phyloP scores from a whole-genome alignment of 1,140 invertebrate species.

The Phocides pigmalion region DNA sequence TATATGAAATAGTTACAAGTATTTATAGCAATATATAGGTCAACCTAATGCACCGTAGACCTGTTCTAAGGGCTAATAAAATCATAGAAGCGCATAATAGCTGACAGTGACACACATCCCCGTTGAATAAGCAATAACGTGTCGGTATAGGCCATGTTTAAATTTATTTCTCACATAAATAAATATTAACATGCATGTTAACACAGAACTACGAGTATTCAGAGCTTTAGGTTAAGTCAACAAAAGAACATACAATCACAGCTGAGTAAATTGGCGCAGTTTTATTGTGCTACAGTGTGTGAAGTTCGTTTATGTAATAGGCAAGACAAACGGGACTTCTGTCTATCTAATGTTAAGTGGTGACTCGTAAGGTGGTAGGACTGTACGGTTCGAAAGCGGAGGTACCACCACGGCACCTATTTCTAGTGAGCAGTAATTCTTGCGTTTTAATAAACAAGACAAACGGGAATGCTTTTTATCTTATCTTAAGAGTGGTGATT shows the following conservation, averaged over 20 bases:
- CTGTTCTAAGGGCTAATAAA: constrained; percentile 53
- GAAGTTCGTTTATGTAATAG: constrained; percentile 4
- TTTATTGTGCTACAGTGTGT: not conserved
- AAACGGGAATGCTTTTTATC: too few species aligned
- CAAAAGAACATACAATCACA: constrained; percentile 27
- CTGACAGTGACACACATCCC: constrained; percentile 73
- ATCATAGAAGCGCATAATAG: constrained; percentile 63
- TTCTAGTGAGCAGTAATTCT: too few species aligned
- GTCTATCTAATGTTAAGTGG: too few species aligned
- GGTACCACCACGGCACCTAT: too few species aligned
- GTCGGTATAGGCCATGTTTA: constrained; percentile 43
- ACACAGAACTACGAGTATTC: constrained; percentile 35
- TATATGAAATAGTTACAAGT: not conserved
- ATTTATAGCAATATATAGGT: constrained; percentile 39
- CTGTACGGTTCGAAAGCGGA: too few species aligned
- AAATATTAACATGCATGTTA: constrained; percentile 56
- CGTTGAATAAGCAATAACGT: constrained; percentile 64
- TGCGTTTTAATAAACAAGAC: too few species aligned
- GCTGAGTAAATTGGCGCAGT: constrained; percentile 21
- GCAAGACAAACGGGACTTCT: not conserved
- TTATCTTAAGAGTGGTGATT: too few species aligned
- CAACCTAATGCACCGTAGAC: constrained; percentile 36
- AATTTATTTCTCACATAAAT: constrained; percentile 57
- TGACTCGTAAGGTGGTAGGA: too few species aligned
- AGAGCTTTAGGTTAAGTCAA: constrained; percentile 41